Evolutionary conservation across 2,888 invertebrate species (phyloP), one percentile per base, ranked within the genome.

Genomic region (Plebejus melissa): DNA sequence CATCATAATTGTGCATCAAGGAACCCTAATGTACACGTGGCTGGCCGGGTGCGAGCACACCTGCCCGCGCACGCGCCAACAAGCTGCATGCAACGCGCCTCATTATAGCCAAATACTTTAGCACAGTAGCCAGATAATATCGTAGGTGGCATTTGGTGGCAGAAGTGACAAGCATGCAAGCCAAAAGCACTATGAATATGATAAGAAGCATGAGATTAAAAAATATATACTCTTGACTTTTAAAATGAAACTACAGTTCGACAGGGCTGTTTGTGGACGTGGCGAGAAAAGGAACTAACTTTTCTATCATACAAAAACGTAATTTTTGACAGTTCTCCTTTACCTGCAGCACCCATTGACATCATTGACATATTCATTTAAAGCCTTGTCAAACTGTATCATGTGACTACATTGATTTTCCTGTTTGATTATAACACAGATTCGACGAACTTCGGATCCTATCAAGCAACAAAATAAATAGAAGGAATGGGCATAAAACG

Each of bases 41-140:
- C 78, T 13, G 78, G 89, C 90, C 91, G 88, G 92, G 92, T 88
- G 84, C 85, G 74, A 76, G 83, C 84, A 87, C 93, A 93, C 91
- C 92, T 91, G 90, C 87, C 85, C 81, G 80, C 77, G 82, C 83
- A 83, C 83, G 82, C 82, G 83, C 80, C 77, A 32, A 32, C 65
- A 65, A 65, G 65, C 65, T 65, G 65, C 60, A 28, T 65, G 60
- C 65, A 36, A 65, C 65, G 11, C 11, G 22, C n/a, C 71, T 50
- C 32, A 54, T 46, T 72, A 32, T 4, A 72, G 6, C 72, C 54
- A 28, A 28, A 28, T 46, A 32, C 72, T 54, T 54, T 32, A 72
- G 46, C 32, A 28, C 72, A 16, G 54, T 50, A 28, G 46, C 41
- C 28, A 72, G 22, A 41, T 32, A 46, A 22, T 32, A 72, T 50